phyloP scores from a whole-genome alignment of 2,888 invertebrate genomes.

The Spicauda simplicius region DNA sequence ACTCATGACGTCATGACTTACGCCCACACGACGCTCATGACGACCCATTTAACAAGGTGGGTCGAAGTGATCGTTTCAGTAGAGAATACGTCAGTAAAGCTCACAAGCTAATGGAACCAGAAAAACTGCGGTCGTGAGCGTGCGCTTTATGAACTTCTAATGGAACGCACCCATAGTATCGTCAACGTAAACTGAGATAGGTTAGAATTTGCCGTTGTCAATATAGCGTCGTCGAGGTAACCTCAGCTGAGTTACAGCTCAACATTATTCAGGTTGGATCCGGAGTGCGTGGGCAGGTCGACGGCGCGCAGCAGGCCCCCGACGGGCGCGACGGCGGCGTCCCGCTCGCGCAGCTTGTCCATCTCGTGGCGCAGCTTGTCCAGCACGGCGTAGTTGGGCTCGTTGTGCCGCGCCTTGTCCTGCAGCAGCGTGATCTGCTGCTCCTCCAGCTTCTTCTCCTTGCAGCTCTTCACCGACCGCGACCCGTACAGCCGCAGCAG shows the following conservation, averaged over 20 bases:
- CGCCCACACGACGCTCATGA: too few species aligned
- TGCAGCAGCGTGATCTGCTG: conserved; percentile 95
- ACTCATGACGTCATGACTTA: too few species aligned
- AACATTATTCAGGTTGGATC: conserved; percentile 91
- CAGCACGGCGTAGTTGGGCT: conserved; percentile 95
- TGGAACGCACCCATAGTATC: too few species aligned
- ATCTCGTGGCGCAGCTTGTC: conserved; percentile 94
- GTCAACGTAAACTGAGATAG: too few species aligned
- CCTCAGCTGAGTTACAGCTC: conserved; percentile 85
- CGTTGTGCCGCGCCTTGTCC: conserved; percentile 93
- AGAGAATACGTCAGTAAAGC: too few species aligned
- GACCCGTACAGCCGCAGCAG: conserved; percentile 96
- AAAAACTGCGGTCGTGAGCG: too few species aligned
- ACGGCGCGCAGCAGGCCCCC: conserved; percentile 76
- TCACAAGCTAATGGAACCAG: too few species aligned
- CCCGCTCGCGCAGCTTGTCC: conserved; percentile 88
- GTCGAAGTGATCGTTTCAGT: too few species aligned
- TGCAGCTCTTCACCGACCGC: conserved; percentile 94
- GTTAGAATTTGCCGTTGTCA: too few species aligned
- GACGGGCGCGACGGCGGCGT: conserved; percentile 85
- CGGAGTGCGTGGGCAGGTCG: conserved; percentile 88
- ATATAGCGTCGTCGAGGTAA: too few species aligned
- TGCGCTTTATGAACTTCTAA: too few species aligned
- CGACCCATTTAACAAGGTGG: too few species aligned
- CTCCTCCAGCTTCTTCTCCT: conserved; percentile 96